Evolutionary conservation across 2,113 vertebrate species (phyloP).

Genomic region (Periophthalmodon schlosseri): DNA sequence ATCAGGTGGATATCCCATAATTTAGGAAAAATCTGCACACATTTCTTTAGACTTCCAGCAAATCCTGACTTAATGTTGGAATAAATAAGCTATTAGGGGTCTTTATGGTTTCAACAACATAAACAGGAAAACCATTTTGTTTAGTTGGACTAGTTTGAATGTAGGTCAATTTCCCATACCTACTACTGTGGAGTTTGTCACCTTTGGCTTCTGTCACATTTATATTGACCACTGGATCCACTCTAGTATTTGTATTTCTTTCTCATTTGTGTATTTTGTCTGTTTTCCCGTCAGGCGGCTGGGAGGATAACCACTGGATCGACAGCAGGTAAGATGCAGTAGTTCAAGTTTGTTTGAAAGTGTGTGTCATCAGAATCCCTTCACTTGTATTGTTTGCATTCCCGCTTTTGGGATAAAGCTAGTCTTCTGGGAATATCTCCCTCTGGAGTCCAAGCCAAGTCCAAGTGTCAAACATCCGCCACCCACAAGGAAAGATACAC

Average conservation of each 20-base stretch:
- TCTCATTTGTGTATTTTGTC: conserved; percentile 28
- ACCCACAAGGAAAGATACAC: conserved; percentile 59
- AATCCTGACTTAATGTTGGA: conserved; percentile 20
- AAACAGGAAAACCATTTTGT: conserved; percentile 32
- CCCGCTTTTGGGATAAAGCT: conserved; percentile 58
- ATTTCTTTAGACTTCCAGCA: conserved; percentile 13
- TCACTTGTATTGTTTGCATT: conserved; percentile 61
- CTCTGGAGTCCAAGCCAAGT: conserved; percentile 47
- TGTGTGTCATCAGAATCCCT: conserved; percentile 27
- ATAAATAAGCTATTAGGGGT: conserved; percentile 24
- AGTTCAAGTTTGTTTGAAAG: conserved; percentile 6
- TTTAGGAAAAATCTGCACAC: conserved; percentile 3
- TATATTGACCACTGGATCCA: conserved; percentile 34
- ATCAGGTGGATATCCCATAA: conserved; percentile 12
- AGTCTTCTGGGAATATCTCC: conserved; percentile 67
- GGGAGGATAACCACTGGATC: conserved; percentile 46
- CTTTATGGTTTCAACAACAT: conserved; percentile 6
- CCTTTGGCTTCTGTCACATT: conserved; percentile 28
- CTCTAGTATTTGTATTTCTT: conserved; percentile 25
- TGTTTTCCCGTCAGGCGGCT: conserved; percentile 46
- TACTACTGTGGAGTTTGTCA: conserved; percentile 17
- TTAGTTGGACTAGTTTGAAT: conserved; percentile 30
- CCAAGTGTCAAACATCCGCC: conserved; percentile 49
- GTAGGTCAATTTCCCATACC: conserved; percentile 33
- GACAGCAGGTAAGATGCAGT: conserved; percentile 58